phyloP scores from a whole-genome alignment of 2,797 vertebrate genomes.

The Halcyon badia region DNA sequence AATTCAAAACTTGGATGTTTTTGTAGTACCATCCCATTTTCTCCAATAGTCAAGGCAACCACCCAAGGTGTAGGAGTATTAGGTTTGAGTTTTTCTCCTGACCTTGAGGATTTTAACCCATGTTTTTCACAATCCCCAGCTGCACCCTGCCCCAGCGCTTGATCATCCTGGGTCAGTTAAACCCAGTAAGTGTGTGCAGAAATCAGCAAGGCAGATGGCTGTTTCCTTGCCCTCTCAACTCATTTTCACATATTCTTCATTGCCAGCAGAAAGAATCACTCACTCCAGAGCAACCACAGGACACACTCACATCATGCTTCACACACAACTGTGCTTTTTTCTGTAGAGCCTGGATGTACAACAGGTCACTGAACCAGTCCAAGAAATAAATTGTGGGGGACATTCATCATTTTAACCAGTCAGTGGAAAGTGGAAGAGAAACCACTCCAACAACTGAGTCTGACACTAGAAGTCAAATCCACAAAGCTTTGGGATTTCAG shows the following conservation, averaged over 20 bases:
- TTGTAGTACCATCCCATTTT: fast-evolving
- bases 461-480: background rate
- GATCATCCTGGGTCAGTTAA: background rate
- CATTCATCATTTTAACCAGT: background rate
- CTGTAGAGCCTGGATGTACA: fast-evolving
- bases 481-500: background rate
- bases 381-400: background rate
- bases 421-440: background rate
- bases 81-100: background rate
- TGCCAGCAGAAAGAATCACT: background rate
- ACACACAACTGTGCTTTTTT: background rate
- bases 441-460: background rate
- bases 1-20: background rate
- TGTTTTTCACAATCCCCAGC: background rate
- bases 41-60: background rate
- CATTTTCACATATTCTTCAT: background rate
- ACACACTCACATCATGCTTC: background rate
- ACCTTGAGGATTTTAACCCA: background rate
- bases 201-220: background rate
- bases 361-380: background rate
- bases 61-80: background rate
- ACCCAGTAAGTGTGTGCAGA: fast-evolving
- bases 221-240: background rate
- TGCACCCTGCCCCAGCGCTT: background rate
- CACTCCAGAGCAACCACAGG: background rate